These are phyloP conservation scores for Coendou prehensilis DNA, from an alignment of 2,797 vertebrate species.

Conservation along the genomic window DNA sequence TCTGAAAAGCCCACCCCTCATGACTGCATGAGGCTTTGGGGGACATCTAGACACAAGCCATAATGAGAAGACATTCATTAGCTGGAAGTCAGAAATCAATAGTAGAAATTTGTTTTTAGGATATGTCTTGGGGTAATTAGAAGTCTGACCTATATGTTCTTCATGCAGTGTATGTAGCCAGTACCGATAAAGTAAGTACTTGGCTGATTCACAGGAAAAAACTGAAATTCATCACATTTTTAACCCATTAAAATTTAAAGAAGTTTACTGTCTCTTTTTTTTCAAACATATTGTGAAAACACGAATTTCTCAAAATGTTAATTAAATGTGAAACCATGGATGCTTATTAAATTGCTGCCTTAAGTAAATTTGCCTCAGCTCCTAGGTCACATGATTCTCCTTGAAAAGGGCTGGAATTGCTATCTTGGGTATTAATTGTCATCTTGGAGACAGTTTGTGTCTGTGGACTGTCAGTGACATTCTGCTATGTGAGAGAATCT, in stretches of 20 bases:
- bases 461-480: conserved; percentile 47
- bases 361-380: not conserved
- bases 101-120: conserved; percentile 11
- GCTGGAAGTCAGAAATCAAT: conserved; percentile 12
- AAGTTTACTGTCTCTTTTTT: conserved; percentile 15
- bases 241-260: not conserved
- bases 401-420: not conserved
- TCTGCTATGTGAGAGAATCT: conserved; percentile 63
- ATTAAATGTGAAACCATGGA: not conserved
- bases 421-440: not conserved
- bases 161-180: not conserved
- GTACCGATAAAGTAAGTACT: not conserved
- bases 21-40: not conserved
- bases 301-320: conserved; percentile 31
- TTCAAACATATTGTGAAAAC: conserved; percentile 27
- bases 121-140: not conserved
- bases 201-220: not conserved
- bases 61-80: not conserved
- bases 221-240: not conserved
- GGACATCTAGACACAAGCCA: not conserved
- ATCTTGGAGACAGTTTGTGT: not conserved
- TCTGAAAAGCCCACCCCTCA: not conserved
- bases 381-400: not conserved
- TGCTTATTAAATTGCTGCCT: not conserved
- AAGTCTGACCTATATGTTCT: not conserved